phyloP scores from a whole-genome alignment of 1,140 invertebrate genomes.

The Zaprionus inermis region DNA sequence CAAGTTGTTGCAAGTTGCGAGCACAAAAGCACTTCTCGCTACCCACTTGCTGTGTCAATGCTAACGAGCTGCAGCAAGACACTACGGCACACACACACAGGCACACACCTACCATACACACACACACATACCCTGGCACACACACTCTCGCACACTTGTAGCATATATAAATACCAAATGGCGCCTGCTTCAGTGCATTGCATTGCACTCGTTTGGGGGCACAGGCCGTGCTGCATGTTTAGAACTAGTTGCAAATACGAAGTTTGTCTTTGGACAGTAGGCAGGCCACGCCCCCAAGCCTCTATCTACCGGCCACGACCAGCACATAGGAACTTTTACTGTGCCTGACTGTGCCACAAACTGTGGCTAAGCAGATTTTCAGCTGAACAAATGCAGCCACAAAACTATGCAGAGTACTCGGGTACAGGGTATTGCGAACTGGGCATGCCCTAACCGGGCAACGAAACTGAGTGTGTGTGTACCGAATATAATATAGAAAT shows the following conservation, averaged over 20 bases:
- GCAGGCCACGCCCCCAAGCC: neutral
- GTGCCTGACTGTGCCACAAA: constrained; percentile 4
- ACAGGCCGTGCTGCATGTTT: neutral
- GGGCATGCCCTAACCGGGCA: too few species aligned
- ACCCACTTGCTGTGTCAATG: constrained; percentile 65
- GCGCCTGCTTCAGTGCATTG: constrained; percentile 26
- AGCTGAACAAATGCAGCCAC: too few species aligned
- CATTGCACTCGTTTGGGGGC: neutral
- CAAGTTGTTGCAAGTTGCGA: constrained; percentile 36
- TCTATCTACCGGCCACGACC: neutral
- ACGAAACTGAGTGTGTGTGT: neutral
- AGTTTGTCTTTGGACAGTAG: constrained; percentile 40
- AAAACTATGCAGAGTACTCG: too few species aligned
- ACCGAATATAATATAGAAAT: neutral
- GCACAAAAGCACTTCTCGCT: constrained; percentile 66
- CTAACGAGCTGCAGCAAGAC: constrained; percentile 58
- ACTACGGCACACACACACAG: neutral
- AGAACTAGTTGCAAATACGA: constrained; percentile 57
- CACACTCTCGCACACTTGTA: constrained; percentile 30
- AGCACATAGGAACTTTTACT: constrained; percentile 18
- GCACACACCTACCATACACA: constrained; percentile 9
- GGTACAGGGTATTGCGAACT: too few species aligned
- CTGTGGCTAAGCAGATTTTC: constrained; percentile 7
- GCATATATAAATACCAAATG: constrained; percentile 68
- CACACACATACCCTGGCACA: constrained; percentile 17